A percentile compares a stretch with the other conserved stretches of the same genome.
phyloP scores from a whole-genome alignment of 2,797 vertebrate species.

The Pseudomugil gertrudae region DNA sequence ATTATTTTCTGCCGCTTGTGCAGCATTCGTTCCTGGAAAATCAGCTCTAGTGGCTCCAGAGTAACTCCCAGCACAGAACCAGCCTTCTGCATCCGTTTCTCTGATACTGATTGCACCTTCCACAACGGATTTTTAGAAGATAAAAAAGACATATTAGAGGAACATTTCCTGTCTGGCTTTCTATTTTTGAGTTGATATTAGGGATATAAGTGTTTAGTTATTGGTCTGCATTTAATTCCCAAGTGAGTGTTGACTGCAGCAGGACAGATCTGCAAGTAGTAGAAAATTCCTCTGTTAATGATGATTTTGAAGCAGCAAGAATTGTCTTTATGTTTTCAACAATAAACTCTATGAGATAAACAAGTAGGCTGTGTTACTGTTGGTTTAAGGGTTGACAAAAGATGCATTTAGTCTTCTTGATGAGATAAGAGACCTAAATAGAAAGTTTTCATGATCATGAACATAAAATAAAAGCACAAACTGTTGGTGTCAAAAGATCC shows the following conservation, averaged over 20 bases:
- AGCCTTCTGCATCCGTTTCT: no score
- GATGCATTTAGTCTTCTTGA: constrained; percentile 31
- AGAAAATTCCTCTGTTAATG: not conserved
- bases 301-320: not conserved
- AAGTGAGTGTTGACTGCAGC: not conserved
- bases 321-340: not conserved
- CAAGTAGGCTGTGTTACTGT: not conserved
- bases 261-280: not conserved
- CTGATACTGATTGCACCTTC: no score
- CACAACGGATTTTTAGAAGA: no score
- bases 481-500: constrained; percentile 13
- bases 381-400: not conserved
- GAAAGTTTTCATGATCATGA: not conserved
- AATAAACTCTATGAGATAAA: not conserved
- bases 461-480: not conserved
- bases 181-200: not conserved
- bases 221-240: not conserved
- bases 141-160: not conserved
- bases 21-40: no score
- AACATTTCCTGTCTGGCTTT: not conserved
- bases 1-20: no score
- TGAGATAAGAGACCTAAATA: not conserved
- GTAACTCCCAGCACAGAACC: no score
- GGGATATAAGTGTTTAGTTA: not conserved
- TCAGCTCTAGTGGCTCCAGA: no score